Evolutionary conservation across 2,113 vertebrate species (phyloP).

Genomic region (Pygoscelis antarcticus): DNA sequence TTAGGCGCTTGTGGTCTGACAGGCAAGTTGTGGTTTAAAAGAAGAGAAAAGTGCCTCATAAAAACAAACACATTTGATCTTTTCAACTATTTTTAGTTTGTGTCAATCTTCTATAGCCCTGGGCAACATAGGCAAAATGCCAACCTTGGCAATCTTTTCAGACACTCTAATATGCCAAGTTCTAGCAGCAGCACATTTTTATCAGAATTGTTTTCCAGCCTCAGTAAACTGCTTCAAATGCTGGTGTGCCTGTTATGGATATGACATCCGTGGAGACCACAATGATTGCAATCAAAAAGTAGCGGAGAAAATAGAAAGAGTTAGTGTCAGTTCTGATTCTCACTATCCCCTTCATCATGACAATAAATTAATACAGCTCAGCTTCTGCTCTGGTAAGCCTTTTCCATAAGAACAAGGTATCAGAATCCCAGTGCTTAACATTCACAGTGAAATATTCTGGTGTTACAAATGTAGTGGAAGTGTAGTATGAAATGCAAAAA

Average conservation of each 20-base stretch:
- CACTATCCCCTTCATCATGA: constrained; percentile 16
- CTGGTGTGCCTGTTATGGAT: constrained; percentile 19
- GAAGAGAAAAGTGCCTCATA: neutral
- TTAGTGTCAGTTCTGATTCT: constrained; percentile 44
- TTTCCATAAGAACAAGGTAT: constrained; percentile 27
- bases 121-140: constrained; percentile 58
- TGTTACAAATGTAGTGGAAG: constrained; percentile 12
- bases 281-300: constrained; percentile 52
- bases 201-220: constrained; percentile 65
- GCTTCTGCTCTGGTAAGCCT: constrained; percentile 20
- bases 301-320: neutral
- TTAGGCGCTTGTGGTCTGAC: neutral
- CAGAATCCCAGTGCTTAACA: neutral
- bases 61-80: constrained; percentile 42
- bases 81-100: constrained; percentile 66
- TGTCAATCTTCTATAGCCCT: constrained; percentile 53
- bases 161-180: constrained; percentile 60
- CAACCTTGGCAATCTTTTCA: constrained; percentile 67
- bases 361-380: constrained; percentile 16
- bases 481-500: constrained; percentile 1
- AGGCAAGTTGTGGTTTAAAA: neutral
- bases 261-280: constrained; percentile 5
- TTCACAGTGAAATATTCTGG: constrained; percentile 2
- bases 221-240: constrained; percentile 49
- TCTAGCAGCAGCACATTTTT: constrained; percentile 65